Conservation (phyloP, 2,888 invertebrate species). For the Mactromeris polynyma region DNA sequence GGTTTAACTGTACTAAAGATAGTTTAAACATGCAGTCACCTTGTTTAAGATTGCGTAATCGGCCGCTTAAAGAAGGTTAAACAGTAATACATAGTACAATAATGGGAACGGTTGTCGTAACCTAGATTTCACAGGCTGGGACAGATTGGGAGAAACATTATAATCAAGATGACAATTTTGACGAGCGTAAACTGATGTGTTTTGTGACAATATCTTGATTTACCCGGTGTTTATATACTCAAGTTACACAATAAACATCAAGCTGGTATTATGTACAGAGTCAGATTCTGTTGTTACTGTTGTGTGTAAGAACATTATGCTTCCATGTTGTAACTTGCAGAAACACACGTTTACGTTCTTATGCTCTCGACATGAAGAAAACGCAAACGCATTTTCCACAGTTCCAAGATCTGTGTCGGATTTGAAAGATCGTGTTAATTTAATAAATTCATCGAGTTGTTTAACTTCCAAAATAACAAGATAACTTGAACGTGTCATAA, state of each 20-base stretch:
- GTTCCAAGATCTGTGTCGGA: too few species aligned
- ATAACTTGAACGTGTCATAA: too few species aligned
- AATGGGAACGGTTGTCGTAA: not conserved
- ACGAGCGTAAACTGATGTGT: constrained; percentile 32
- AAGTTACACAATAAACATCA: constrained; percentile 35
- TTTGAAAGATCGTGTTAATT: too few species aligned
- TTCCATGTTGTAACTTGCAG: too few species aligned
- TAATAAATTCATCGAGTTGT: too few species aligned
- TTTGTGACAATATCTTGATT: constrained; percentile 16
- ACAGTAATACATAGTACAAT: not conserved
- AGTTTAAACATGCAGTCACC: too few species aligned
- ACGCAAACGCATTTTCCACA: too few species aligned
- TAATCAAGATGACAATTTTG: constrained; percentile 33
- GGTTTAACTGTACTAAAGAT: too few species aligned
- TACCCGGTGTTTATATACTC: constrained; percentile 19
- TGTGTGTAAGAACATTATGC: too few species aligned
- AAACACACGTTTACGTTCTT: too few species aligned
- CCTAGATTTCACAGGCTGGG: not conserved
- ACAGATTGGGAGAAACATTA: not conserved
- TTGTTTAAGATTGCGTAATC: not conserved
- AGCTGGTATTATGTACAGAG: not conserved
- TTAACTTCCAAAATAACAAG: too few species aligned
- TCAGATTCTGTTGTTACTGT: not conserved
- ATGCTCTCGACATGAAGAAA: too few species aligned
- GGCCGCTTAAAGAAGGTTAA: not conserved